These are phyloP conservation scores for Hemaris fuciformis DNA, from an alignment of 2,888 invertebrate genomes.

Conservation along the genomic window DNA sequence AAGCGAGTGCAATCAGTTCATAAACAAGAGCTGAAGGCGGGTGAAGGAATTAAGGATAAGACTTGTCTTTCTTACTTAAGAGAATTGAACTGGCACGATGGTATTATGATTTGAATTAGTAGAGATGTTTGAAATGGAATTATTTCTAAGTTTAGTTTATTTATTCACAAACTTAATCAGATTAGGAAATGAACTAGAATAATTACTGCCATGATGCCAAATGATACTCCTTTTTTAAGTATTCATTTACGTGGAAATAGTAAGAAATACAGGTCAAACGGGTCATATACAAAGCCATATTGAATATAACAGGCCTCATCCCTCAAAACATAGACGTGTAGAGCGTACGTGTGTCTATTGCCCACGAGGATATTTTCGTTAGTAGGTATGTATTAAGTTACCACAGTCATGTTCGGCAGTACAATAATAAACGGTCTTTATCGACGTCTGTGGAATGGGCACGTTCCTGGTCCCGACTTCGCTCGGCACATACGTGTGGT, in stretches of 20 bases:
- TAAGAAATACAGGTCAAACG: not conserved
- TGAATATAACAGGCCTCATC: too few species aligned
- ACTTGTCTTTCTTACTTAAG: not conserved
- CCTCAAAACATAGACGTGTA: not conserved
- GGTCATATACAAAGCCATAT: not conserved
- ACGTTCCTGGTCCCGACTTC: conserved; percentile 20
- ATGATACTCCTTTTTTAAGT: too few species aligned
- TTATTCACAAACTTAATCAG: not conserved
- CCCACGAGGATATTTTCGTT: not conserved
- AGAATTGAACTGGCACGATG: not conserved
- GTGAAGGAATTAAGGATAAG: not conserved
- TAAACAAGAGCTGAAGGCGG: not conserved
- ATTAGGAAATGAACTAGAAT: not conserved
- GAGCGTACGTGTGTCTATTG: too few species aligned
- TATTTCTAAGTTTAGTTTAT: not conserved
- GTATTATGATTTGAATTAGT: not conserved
- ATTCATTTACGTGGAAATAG: too few species aligned
- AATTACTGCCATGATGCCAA: too few species aligned
- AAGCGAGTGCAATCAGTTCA: not conserved
- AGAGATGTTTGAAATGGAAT: not conserved
- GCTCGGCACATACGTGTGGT: conserved; percentile 17
- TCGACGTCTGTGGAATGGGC: conserved; percentile 16
- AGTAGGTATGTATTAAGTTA: not conserved
- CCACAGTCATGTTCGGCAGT: not conserved
- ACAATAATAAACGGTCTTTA: conserved; percentile 14